Evolutionary conservation across 2,113 vertebrate genomes (phyloP).

Genomic region (cat (Felis catus)): DNA sequence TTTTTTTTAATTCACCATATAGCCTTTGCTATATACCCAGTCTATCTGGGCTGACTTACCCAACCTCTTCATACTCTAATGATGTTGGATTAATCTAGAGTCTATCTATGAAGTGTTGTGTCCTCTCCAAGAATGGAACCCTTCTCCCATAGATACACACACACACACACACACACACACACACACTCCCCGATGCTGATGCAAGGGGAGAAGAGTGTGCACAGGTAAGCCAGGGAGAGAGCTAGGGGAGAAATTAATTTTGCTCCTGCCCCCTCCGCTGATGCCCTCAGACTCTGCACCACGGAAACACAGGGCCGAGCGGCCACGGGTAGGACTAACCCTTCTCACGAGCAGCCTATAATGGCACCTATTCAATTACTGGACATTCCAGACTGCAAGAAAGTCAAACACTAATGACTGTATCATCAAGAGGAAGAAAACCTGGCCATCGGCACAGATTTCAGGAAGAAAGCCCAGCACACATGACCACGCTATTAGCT

Average conservation of each 20-base stretch:
- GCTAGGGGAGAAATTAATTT: no score
- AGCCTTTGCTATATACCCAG: not conserved
- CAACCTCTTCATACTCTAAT: not conserved
- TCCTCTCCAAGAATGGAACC: not conserved
- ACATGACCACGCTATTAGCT: not conserved
- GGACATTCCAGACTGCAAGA: not conserved
- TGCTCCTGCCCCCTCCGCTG: no score
- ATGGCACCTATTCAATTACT: conserved; percentile 20
- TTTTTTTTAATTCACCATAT: not conserved
- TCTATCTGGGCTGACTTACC: not conserved
- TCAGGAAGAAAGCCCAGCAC: not conserved
- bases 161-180: not conserved
- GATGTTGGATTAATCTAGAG: not conserved
- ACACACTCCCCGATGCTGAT: conserved; percentile 43
- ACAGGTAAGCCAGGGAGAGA: not conserved
- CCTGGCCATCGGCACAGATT: not conserved
- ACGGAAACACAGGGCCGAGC: not conserved
- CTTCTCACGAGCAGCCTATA: not conserved
- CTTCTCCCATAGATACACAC: not conserved
- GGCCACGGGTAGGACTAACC: not conserved
- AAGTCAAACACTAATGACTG: conserved; percentile 36
- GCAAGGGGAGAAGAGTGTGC: conserved; percentile 37
- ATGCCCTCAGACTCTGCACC: not conserved
- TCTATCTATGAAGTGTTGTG: not conserved
- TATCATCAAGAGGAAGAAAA: conserved; percentile 27